Percentiles rank a stretch among this genome's conserved stretches.
phyloP scores from a whole-genome alignment of 2,888 invertebrate species.

The Hofmannophila pseudospretella region DNA sequence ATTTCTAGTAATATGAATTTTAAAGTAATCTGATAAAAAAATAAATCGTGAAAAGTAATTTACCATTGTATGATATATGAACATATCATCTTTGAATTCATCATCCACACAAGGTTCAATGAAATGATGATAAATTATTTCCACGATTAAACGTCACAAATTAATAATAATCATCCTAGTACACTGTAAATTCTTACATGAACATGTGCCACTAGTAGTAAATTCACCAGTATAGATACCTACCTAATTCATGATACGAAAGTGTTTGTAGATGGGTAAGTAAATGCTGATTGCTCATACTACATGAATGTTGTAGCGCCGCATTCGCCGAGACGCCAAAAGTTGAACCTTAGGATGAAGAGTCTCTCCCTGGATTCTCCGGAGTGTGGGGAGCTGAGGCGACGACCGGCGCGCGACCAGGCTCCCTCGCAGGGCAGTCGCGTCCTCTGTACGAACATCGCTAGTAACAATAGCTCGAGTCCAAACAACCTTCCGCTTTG shows the following conservation, averaged over 20 bases:
- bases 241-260: no score
- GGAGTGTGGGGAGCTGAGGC: conserved; percentile 90
- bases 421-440: conserved; percentile 76
- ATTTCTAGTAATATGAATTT: conserved; percentile 2
- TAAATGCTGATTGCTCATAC: conserved; percentile 48
- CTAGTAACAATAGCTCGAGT: conserved; percentile 45
- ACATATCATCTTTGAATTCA: conserved; percentile 1
- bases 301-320: conserved; percentile 85
- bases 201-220: conserved; percentile 2
- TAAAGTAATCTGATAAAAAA: conserved; percentile 4
- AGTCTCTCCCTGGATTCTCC: conserved; percentile 97
- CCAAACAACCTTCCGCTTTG: conserved; percentile 53
- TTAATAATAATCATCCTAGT: conserved; percentile 4
- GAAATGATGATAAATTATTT: conserved; percentile 4
- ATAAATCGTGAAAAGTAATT: conserved; percentile 8
- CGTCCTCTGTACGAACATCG: conserved; percentile 78
- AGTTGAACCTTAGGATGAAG: conserved; percentile 98
- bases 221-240: background rate
- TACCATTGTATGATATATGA: conserved; percentile 8
- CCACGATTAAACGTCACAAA: background rate
- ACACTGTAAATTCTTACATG: conserved; percentile 7
- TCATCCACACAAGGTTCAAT: conserved; percentile 1
- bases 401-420: conserved; percentile 77
- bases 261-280: conserved; percentile 19
- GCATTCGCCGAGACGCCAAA: conserved; percentile 96